Evolutionary conservation across 2,888 invertebrate species (phyloP).

Genomic region (Eucera pruinosa): DNA sequence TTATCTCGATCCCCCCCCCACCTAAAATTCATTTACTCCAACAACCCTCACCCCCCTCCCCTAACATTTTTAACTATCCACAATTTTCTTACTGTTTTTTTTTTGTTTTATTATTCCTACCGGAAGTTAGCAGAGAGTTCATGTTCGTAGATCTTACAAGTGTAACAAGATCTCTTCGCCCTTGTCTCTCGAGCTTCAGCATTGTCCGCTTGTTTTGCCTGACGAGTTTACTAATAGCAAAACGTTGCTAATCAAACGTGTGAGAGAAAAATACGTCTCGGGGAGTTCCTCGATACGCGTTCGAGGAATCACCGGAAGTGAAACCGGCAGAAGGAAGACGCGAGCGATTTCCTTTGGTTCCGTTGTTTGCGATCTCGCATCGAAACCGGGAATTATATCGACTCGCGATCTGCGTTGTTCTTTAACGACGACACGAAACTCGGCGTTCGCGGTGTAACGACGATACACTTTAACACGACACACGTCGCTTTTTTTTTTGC

Average conservation of each 20-base stretch:
- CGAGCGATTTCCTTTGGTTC: background rate
- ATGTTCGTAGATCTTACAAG: background rate
- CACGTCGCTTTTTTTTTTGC: no score
- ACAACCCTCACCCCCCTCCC: background rate
- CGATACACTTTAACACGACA: background rate
- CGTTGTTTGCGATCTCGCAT: background rate
- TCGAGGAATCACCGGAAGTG: background rate
- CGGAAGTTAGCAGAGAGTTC: slow-evolving; percentile 15
- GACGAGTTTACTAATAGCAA: slow-evolving; percentile 43
- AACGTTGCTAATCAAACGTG: slow-evolving; percentile 9
- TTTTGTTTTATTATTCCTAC: background rate
- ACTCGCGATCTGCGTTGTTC: background rate
- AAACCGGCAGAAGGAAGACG: background rate
- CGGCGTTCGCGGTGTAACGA: background rate
- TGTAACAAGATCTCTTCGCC: background rate
- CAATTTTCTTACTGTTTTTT: background rate
- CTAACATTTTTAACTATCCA: background rate
- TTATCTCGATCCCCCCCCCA: background rate
- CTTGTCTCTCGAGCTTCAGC: slow-evolving; percentile 26
- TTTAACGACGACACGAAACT: background rate
- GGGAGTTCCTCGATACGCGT: background rate
- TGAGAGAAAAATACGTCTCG: slow-evolving; percentile 3
- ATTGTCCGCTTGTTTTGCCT: slow-evolving; percentile 42
- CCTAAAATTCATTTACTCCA: no score
- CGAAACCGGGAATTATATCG: background rate